Evolutionary conservation across 2,888 invertebrate genomes (phyloP), one percentile per base, ranked within the genome.

Genomic region (Chrysolina haemoptera): DNA sequence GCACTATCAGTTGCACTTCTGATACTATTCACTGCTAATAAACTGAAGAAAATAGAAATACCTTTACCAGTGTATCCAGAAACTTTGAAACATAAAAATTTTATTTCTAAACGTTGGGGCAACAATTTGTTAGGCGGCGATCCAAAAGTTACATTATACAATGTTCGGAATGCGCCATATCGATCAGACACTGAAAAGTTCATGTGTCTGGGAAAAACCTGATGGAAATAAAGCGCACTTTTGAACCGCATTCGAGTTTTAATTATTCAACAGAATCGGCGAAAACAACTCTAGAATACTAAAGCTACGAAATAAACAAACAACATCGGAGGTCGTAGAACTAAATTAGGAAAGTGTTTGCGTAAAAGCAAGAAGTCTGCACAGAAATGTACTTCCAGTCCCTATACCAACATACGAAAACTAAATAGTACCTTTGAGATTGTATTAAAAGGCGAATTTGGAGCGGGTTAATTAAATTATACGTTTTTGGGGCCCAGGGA

Each of bases 391-490:
- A 46, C 70, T 62, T 40, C 50, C 66, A 35, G 18, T 66, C 53
- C 53, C 53, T 16, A 48, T 8, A 41, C 65, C n/a, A 65, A 65
- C 66, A 27, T 50, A 50, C 66, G 16, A 22, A 66, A 72, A 75
- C 73, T 71, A 73, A 77, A 77, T 63, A 73, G 48, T 71, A 71
- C 74, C 74, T 76, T 76, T 70, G 73, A 74, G 73, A 59, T 69
- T 73, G 70, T 65, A 70, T 77, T 78, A 71, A 75, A 75, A 73
- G 74, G 71, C 50, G 62, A 67, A 65, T 65, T 72, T 35, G 6
- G 8, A 35, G 50, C 55, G 70, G 68, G 71, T 64, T 67, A 78
- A 78, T 78, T 78, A 73, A 73, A 68, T 73, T 76, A 78, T 73
- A 63, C 71, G 68, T 70, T 75, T 74, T 76, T 72, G 70, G 35